A percentile compares a stretch with the other conserved stretches of the same genome.
These are phyloP conservation scores for Euura lappo DNA, from an alignment of 1,140 invertebrate species.

Conservation along the genomic window DNA sequence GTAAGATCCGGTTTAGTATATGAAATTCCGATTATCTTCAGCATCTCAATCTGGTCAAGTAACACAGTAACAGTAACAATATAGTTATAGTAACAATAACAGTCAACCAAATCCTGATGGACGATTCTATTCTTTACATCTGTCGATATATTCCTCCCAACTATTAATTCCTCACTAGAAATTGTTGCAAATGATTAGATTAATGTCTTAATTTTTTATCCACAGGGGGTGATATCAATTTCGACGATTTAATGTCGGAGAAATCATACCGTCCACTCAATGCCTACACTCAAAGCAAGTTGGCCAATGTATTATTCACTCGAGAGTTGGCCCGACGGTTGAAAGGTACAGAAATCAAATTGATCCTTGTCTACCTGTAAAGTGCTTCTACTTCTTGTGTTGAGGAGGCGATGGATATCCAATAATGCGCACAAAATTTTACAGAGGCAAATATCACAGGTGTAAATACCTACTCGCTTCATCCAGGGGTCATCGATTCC, in stretches of 20 bases:
- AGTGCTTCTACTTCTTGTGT: too few species aligned
- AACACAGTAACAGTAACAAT: too few species aligned
- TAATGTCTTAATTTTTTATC: background rate
- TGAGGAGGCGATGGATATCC: background rate
- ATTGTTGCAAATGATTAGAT: too few species aligned
- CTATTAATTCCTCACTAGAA: background rate
- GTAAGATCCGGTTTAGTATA: constrained; percentile 42
- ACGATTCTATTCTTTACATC: too few species aligned
- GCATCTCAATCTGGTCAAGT: too few species aligned
- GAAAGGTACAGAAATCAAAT: constrained; percentile 52
- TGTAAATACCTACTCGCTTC: constrained; percentile 72
- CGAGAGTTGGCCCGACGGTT: constrained; percentile 66
- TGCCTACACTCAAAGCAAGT: constrained; percentile 76
- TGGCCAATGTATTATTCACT: constrained; percentile 78
- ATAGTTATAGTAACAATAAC: too few species aligned
- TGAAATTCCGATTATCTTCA: too few species aligned
- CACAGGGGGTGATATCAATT: constrained; percentile 65
- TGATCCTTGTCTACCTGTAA: too few species aligned
- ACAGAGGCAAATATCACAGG: constrained; percentile 56
- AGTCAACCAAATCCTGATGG: too few species aligned
- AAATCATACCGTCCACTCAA: constrained; percentile 65
- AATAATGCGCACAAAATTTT: constrained; percentile 18
- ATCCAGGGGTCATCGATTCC: constrained; percentile 77
- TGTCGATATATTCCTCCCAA: too few species aligned
- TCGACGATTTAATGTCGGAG: constrained; percentile 73